These are phyloP conservation scores for Melieria picta DNA, from an alignment of 2,888 invertebrate genomes.

Conservation along the genomic window DNA sequence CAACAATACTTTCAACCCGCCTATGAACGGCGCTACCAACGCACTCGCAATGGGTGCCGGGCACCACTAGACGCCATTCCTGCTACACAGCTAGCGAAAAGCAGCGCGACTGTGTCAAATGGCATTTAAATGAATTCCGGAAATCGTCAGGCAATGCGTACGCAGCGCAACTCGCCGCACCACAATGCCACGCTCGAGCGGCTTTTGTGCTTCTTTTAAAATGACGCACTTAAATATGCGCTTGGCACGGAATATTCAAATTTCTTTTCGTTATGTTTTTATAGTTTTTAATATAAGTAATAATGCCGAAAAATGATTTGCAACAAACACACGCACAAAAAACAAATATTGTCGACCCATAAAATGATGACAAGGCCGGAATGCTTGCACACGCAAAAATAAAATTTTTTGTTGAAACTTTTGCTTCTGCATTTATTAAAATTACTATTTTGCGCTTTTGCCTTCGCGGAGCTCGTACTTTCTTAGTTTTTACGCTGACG, in stretches of 20 bases:
- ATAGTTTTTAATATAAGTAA: conserved; percentile 53
- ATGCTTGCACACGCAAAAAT: background rate
- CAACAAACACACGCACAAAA: background rate
- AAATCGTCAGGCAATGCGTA: conserved; percentile 14
- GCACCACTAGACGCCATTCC: no score
- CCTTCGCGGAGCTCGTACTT: conserved; percentile 17
- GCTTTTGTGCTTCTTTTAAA: conserved; percentile 25
- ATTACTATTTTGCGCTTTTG: no score
- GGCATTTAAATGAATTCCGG: conserved; percentile 32
- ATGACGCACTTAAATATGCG: conserved; percentile 39
- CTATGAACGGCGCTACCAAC: no score
- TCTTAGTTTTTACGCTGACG: conserved; percentile 53
- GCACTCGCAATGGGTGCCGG: no score
- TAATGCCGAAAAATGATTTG: conserved; percentile 38
- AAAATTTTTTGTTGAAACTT: background rate
- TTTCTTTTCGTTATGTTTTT: conserved; percentile 50
- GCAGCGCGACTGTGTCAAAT: conserved; percentile 1
- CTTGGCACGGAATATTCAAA: conserved; percentile 47
- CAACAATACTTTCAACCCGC: no score
- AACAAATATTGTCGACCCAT: background rate
- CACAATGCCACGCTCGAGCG: background rate
- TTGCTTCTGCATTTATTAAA: background rate
- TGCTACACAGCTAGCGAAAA: no score
- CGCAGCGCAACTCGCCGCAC: background rate
- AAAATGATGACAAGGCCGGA: conserved; percentile 5